phyloP scores from a whole-genome alignment of 2,888 invertebrate genomes.

The Leptogaster cylindrica region DNA sequence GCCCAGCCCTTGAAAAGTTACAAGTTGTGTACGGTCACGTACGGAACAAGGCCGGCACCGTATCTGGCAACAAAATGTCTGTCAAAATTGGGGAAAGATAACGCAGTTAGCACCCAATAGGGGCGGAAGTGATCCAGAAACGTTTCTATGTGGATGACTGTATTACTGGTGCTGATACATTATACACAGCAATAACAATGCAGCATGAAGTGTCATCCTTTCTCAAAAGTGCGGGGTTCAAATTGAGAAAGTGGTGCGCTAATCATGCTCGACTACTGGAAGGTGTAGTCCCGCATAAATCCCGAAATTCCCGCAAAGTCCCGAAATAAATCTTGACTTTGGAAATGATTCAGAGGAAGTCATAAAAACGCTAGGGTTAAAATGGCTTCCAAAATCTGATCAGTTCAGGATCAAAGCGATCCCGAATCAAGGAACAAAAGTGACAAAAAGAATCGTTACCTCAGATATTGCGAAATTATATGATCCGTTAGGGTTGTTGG shows the following conservation, averaged over 20 bases:
- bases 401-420: neutral
- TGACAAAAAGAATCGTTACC: neutral
- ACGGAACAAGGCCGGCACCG: neutral
- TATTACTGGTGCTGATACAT: neutral
- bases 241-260: neutral
- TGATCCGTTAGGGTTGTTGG: too few species aligned
- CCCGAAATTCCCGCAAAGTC: neutral
- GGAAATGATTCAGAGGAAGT: neutral
- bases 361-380: neutral
- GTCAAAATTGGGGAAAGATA: neutral
- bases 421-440: neutral
- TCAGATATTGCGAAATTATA: too few species aligned
- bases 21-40: neutral
- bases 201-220: neutral
- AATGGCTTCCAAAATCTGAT: neutral
- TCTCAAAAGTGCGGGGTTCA: neutral
- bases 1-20: neutral
- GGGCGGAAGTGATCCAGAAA: neutral
- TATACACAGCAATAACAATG: neutral
- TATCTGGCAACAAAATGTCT: constrained; percentile 1
- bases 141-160: constrained; percentile 7
- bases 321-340: neutral
- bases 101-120: neutral
- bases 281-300: too few species aligned
- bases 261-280: neutral